A percentile compares a stretch with the other conserved stretches of the same genome.
These are phyloP conservation scores for Lepidostoma basale DNA, from an alignment of 1,140 invertebrate species.

Conservation along the genomic window DNA sequence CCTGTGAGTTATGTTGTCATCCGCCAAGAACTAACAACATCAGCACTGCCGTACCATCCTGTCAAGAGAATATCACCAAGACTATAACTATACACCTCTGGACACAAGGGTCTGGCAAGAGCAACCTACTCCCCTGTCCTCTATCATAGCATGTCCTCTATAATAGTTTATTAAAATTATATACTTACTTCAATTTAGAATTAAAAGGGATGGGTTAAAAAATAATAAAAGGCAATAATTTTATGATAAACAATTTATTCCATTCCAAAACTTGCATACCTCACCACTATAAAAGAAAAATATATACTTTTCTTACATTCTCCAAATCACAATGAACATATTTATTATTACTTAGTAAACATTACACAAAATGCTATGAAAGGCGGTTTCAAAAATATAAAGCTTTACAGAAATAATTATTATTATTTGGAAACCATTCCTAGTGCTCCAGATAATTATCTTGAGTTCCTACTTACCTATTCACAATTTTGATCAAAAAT, in stretches of 20 bases:
- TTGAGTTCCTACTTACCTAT: not conserved
- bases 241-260: slow-evolving; percentile 20
- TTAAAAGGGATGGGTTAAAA: too few species aligned
- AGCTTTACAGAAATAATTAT: slow-evolving; percentile 12
- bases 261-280: slow-evolving; percentile 9
- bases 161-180: not conserved
- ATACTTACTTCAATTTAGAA: too few species aligned
- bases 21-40: too few species aligned
- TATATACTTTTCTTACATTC: slow-evolving; percentile 22
- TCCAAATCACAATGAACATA: slow-evolving; percentile 3
- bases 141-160: not conserved
- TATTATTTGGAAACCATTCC: not conserved
- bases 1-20: too few species aligned
- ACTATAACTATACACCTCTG: not conserved
- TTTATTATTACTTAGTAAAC: not conserved
- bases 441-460: not conserved
- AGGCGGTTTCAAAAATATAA: slow-evolving; percentile 33
- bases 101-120: not conserved
- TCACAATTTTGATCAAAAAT: slow-evolving; percentile 3
- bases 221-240: not conserved
- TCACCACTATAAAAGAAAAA: slow-evolving; percentile 18
- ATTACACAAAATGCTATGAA: slow-evolving; percentile 13
- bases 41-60: too few species aligned
- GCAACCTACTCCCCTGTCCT: not conserved
- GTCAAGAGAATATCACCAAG: not conserved